Percentiles rank a stretch among this genome's conserved stretches.
phyloP scores from a whole-genome alignment of 1,140 invertebrate species.

The Hermatobates lingyangjiaoensis region DNA sequence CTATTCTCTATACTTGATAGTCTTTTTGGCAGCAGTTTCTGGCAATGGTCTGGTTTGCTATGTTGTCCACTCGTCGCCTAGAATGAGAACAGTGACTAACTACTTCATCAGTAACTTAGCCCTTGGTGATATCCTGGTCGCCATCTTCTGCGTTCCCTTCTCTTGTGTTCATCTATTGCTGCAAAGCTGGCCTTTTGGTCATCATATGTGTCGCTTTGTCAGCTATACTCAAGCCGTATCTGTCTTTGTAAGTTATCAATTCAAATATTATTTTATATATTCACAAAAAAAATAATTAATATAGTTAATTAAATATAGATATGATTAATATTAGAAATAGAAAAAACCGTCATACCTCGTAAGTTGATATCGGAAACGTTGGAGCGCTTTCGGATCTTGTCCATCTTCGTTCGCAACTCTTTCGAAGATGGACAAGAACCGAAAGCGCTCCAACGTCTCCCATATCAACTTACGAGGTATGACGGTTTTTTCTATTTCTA shows the following conservation, averaged over 20 bases:
- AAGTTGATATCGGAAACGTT: too few species aligned
- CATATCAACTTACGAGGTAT: too few species aligned
- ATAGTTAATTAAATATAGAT: too few species aligned
- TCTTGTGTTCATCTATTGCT: conserved; percentile 55
- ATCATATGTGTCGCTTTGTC: conserved; percentile 50
- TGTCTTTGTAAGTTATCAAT: conserved; percentile 33
- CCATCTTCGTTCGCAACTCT: too few species aligned
- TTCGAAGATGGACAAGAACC: too few species aligned
- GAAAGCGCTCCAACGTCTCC: too few species aligned
- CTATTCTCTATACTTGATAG: conserved; percentile 49
- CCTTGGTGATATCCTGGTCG: conserved; percentile 66
- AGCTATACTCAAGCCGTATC: conserved; percentile 61
- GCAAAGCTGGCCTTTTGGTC: conserved; percentile 69
- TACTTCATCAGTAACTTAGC: conserved; percentile 74
- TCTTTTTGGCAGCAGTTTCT: conserved; percentile 51
- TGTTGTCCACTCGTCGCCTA: conserved; percentile 50
- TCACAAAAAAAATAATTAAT: too few species aligned
- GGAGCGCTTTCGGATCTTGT: too few species aligned
- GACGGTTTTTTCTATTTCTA: too few species aligned
- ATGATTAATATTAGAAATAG: too few species aligned
- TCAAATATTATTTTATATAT: neutral
- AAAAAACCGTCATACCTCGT: too few species aligned
- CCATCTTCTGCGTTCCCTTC: conserved; percentile 70
- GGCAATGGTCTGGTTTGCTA: conserved; percentile 70
- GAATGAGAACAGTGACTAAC: conserved; percentile 74